Evolutionary conservation across 2,113 vertebrate species (phyloP), one percentile per base, ranked within the genome.

Genomic region (Onychostoma macrolepis): DNA sequence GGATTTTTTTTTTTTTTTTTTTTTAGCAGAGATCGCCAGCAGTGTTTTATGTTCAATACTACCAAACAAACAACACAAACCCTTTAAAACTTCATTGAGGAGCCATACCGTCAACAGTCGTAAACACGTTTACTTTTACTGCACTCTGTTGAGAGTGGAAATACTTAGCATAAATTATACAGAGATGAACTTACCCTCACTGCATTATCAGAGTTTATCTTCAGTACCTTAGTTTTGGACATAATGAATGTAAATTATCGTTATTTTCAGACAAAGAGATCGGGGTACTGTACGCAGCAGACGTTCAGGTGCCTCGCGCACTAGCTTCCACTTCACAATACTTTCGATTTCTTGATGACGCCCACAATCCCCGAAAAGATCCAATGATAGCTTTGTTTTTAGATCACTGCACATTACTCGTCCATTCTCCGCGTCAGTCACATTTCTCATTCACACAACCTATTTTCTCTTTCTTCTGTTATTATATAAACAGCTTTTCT

Each of bases 181-280:
- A 72, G 24, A 56, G 67, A 33, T 26, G 7, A 72, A 38, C 82
- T 74, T 74, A 84, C 82, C 82, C 50, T 53, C 6, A 58, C 28
- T 19, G 82, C 82, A 74, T 84, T 84, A 26, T 74, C 82, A 17
- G 67, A 38, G 67, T 84, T 84, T 53, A 74, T 26, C 67, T 84
- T 84, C 67, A 84, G 67, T 21, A 38, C 67, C 0, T 26, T 36
- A 4, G 48, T 7, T 74, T 56, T 84, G 2, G 82, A 84, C 82
- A 84, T 84, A 11, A 53, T 53, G n/a, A 33, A 77, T 50, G 75
- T 26, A 77, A 53, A 21, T 48, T 8, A 2, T 19, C 4, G 43
- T 53, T 30, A 30, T 41, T 72, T 72, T 53, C n/a, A 78, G 75
- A 53, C 8, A 28, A 78, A 30, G 7, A 78, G 28, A 19, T 78